Conservation (phyloP, 2,797 vertebrate species). For the Tragelaphus eurycerus region DNA sequence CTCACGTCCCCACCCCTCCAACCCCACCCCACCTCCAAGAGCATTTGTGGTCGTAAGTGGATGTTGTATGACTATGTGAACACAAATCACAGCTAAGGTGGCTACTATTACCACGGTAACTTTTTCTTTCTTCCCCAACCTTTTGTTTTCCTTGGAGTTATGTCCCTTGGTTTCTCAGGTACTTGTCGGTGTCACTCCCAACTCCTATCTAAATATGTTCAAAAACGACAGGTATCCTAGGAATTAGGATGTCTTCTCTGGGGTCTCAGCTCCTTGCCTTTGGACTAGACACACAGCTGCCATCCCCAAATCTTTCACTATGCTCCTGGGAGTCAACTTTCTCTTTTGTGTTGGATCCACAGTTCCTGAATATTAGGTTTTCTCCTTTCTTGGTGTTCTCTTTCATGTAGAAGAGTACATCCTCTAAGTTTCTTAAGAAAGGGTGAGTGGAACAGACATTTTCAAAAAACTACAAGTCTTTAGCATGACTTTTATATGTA, state of each 20-base stretch:
- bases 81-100: no score
- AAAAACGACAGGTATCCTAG: neutral
- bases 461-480: neutral
- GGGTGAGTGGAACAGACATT: neutral
- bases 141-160: neutral
- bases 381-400: neutral
- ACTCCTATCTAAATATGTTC: neutral
- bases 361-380: neutral
- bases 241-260: neutral
- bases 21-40: no score
- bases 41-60: neutral
- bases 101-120: neutral
- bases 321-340: neutral
- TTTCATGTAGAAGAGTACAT: neutral
- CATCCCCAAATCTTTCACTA: no score
- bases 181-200: no score
- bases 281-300: neutral
- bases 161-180: neutral
- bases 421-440: neutral
- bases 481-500: neutral
- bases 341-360: neutral
- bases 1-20: neutral
- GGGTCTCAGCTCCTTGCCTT: neutral
- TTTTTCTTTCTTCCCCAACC: neutral
- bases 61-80: neutral